A percentile compares a stretch with the other conserved stretches of the same genome.
Conservation (phyloP, 2,888 invertebrate genomes). For the Drosophila rellima region DNA sequence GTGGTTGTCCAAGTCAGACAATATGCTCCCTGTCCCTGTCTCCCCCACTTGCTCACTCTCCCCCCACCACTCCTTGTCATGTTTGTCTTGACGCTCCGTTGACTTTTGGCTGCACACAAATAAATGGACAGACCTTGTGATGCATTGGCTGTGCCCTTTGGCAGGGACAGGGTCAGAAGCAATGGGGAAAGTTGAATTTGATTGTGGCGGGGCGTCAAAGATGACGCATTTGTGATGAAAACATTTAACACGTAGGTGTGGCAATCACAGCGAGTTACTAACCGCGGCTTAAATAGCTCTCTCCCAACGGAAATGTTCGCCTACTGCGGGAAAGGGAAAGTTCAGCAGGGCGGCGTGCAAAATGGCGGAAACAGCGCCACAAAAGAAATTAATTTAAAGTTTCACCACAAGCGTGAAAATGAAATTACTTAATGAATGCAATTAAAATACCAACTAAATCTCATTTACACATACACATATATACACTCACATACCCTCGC, state of each 20-base stretch:
- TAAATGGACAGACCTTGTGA: slow-evolving; percentile 57
- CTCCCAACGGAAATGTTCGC: slow-evolving; percentile 55
- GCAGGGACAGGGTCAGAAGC: not conserved
- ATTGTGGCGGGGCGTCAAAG: slow-evolving; percentile 20
- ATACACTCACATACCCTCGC: not conserved
- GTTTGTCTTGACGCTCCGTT: slow-evolving; percentile 82
- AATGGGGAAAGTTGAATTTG: not conserved
- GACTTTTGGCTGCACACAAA: slow-evolving; percentile 72
- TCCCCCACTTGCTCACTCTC: not conserved
- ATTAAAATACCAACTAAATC: slow-evolving; percentile 73
- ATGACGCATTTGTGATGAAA: slow-evolving; percentile 60
- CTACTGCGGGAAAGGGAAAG: not conserved
- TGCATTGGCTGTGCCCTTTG: slow-evolving; percentile 44
- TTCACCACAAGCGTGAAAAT: slow-evolving; percentile 76
- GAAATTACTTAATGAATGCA: slow-evolving; percentile 81
- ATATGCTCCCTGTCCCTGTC: slow-evolving; percentile 71
- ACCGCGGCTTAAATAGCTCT: slow-evolving; percentile 45
- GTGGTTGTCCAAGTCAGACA: slow-evolving; percentile 64
- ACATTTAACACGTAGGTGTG: slow-evolving; percentile 44
- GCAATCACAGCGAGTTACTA: slow-evolving; percentile 27
- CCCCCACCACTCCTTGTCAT: slow-evolving; percentile 51
- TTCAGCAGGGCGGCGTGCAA: slow-evolving; percentile 46
- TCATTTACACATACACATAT: slow-evolving; percentile 24
- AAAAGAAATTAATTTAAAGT: slow-evolving; percentile 80
- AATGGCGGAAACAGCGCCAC: slow-evolving; percentile 72